Percentiles rank a stretch among this genome's conserved stretches.
phyloP scores from a whole-genome alignment of 2,888 invertebrate species.

The Sinopyrophorus schimmeli region DNA sequence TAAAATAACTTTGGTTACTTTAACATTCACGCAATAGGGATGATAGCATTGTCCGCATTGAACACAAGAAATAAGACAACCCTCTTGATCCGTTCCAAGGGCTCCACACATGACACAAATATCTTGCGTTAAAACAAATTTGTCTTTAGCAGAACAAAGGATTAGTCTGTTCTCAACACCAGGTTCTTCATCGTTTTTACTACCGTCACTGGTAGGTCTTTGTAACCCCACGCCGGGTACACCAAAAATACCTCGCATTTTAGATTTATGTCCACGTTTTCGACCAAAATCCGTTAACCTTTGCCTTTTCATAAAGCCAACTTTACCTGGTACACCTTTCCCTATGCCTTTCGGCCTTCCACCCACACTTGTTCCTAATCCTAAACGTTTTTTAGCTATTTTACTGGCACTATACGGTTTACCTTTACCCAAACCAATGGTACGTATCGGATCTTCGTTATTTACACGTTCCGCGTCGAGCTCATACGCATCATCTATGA shows the following conservation, averaged over 20 bases:
- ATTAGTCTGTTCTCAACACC: slow-evolving; percentile 82
- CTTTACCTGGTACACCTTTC: slow-evolving; percentile 57
- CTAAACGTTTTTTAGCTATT: slow-evolving; percentile 78
- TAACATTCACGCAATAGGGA: slow-evolving; percentile 96
- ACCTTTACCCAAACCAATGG: slow-evolving; percentile 75
- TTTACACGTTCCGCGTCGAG: slow-evolving; percentile 54
- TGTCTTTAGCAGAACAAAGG: slow-evolving; percentile 89
- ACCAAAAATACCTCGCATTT: slow-evolving; percentile 83
- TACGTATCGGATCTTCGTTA: slow-evolving; percentile 51
- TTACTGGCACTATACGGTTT: slow-evolving; percentile 77
- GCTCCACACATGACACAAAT: slow-evolving; percentile 99
- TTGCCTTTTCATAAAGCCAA: slow-evolving; percentile 74
- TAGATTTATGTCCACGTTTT: slow-evolving; percentile 85
- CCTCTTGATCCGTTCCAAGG: slow-evolving; percentile 92
- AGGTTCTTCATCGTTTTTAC: slow-evolving; percentile 67
- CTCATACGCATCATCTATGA: slow-evolving; percentile 59
- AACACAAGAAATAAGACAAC: slow-evolving; percentile 91
- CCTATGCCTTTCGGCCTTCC: slow-evolving; percentile 49
- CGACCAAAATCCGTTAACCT: slow-evolving; percentile 76
- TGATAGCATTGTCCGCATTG: slow-evolving; percentile 99
- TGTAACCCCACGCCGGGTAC: slow-evolving; percentile 78
- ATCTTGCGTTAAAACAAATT: slow-evolving; percentile 90
- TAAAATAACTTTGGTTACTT: slow-evolving; percentile 90
- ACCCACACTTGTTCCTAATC: slow-evolving; percentile 54
- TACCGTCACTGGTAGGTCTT: slow-evolving; percentile 63